Evolutionary conservation across 2,113 vertebrate species (phyloP).

Genomic region (Corythaixoides concolor): DNA sequence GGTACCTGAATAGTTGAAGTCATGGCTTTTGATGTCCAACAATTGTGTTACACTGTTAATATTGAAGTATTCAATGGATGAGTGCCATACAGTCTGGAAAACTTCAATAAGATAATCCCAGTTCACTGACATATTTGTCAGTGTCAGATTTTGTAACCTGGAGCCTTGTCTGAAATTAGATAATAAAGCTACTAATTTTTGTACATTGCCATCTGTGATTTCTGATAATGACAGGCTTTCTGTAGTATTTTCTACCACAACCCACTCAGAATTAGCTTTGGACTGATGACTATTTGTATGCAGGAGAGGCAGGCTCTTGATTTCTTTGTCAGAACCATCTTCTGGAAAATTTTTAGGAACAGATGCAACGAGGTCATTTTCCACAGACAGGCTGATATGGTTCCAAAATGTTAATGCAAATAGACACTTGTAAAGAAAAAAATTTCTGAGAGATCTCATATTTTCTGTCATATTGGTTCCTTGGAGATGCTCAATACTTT

Average conservation of each 20-base stretch:
- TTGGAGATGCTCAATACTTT: background rate
- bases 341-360: conserved; percentile 29
- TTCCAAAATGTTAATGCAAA: conserved; percentile 32
- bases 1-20: conserved; percentile 14
- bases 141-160: conserved; percentile 57
- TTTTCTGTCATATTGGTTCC: background rate
- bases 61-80: conserved; percentile 68
- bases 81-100: conserved; percentile 69
- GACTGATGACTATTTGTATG: conserved; percentile 48
- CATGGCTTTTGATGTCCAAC: accelerated
- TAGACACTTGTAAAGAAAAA: conserved; percentile 19
- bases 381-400: background rate
- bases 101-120: conserved; percentile 67
- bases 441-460: background rate
- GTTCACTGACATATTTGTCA: conserved; percentile 66
- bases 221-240: conserved; percentile 72
- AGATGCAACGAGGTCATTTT: conserved; percentile 34
- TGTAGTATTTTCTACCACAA: conserved; percentile 57
- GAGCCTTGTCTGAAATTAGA: conserved; percentile 14
- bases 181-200: background rate
- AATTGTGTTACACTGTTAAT: background rate
- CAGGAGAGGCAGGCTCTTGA: conserved; percentile 39
- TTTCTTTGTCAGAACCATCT: conserved; percentile 51
- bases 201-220: background rate
- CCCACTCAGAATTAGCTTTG: background rate